Evolutionary conservation across 2,797 vertebrate species (phyloP), one percentile per base, ranked within the genome.

Genomic region (Spinus olivaceus): DNA sequence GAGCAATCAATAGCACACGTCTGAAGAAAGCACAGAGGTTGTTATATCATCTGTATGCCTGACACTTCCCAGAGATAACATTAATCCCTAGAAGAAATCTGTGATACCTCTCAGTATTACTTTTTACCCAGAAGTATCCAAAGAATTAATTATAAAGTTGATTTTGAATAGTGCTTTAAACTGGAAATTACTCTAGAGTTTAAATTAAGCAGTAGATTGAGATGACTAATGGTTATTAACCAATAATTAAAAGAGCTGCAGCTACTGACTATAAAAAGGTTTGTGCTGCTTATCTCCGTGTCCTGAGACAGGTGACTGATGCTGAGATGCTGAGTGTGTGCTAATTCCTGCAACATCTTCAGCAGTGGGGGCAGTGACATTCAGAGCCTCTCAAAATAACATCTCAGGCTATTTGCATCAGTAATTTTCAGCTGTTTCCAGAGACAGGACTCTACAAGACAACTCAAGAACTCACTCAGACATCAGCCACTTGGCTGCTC

Each of bases 131-230:
- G 82, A 78, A 86, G 44, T 47, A 93, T 14, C 51, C 37, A 44
- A 93, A 96, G 51, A 82, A 94, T 70, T 90, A 72, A 88, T 93
- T 90, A 56, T 47, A 79, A 96, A 87, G 32, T 51, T 86, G 81
- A 71, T 90, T 96, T 90, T 57, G 47, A 96, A 72, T n/a, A 72
- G 42, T 49, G 24, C 64, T 88, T 81, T 80, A 94, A 92, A 96
- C 17, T 71, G 20, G 46, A 95, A 93, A 66, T 87, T 41, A 91
- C 44, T 73, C 69, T 64, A 65, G 66, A 69, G 18, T 81, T 94
- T 69, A 92, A 94, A 85, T 92, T 83, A 81, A 82, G 65, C 14
- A 78, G 11, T 70, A 92, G 90, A 92, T 76, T 86, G 42, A 94
- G 92, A 54, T 10, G 2, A 30, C 41, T 91, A 92, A 89, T 89